Evolutionary conservation across 2,888 invertebrate genomes (phyloP), one percentile per base, ranked within the genome.

Genomic region (Galeruca laticollis): DNA sequence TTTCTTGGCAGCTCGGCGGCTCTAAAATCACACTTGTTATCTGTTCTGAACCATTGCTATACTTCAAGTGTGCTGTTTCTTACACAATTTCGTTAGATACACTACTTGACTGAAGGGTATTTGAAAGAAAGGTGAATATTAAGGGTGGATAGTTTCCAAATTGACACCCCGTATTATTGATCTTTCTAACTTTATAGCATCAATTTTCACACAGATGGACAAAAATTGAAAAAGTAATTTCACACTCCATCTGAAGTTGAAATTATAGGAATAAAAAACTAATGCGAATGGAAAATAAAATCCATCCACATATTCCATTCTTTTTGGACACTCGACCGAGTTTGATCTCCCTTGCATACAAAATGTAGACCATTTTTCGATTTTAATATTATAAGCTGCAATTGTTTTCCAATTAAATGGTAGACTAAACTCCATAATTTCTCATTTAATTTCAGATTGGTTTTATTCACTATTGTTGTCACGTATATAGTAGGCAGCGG

Each of bases 401-500:
- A 77, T 77, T 78, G 78, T 78, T 76, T 77, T 77, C 75, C 78
- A 78, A 78, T 78, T 77, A 77, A 78, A 77, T 72, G 78, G 72
- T 62, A 71, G 73, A 75, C 72, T 76, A 71, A 73, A 72, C 72
- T 73, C 76, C 74, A 77, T 77, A 74, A 77, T 77, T 75, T 75
- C 73, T 75, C 76, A 78, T 76, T 77, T 74, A 77, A 75, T 77
- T 74, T 72, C 68, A 61, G 60, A 69, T 59, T 68, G 72, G 49
- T 65, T 65, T 65, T 47, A 57, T 65, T 43, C 56, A 31, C 26
- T 47, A 65, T 65, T 65, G 26, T 47, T 65, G 57, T 65, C 65
- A 65, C 65, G 65, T 65, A 47, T 47, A 33, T 33, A 54, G 13
- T 26, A 26, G 31, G 13, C 54, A 26, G 31, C 15, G 13, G 21